These are phyloP conservation scores for Dryoscopus gambensis DNA, from an alignment of 2,113 vertebrate species.

Conservation along the genomic window DNA sequence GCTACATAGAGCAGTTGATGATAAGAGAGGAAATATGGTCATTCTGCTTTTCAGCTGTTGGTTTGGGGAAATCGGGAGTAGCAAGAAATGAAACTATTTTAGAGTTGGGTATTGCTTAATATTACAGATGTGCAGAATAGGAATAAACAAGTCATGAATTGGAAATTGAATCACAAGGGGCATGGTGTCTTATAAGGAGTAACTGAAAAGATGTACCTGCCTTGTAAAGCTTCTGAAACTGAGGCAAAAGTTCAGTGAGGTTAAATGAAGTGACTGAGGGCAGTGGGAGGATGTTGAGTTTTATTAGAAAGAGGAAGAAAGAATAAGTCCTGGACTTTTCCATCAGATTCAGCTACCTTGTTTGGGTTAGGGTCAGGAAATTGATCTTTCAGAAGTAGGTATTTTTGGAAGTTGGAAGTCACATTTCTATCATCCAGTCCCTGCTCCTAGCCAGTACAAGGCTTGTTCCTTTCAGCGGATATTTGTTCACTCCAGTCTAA, in stretches of 20 bases:
- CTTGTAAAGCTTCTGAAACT: background rate
- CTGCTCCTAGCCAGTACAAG: background rate
- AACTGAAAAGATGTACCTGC: background rate
- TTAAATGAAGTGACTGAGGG: background rate
- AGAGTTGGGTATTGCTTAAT: background rate
- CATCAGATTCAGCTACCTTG: background rate
- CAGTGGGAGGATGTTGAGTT: background rate
- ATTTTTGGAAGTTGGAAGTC: background rate
- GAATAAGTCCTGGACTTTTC: background rate
- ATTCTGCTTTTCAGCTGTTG: background rate
- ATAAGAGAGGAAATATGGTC: background rate
- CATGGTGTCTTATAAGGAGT: background rate
- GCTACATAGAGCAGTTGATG: background rate
- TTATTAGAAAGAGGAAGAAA: background rate
- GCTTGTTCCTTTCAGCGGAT: background rate
- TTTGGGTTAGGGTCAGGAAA: background rate
- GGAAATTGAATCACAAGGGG: background rate
- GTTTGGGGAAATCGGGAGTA: background rate
- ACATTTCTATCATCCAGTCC: background rate
- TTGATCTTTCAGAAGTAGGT: background rate
- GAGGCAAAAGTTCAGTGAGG: background rate
- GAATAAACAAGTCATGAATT: background rate
- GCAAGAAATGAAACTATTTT: background rate
- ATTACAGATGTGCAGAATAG: background rate
- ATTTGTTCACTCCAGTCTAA: background rate